These are phyloP conservation scores for Eueremaeus valkanovi DNA, from an alignment of 2,888 invertebrate genomes.

Conservation along the genomic window DNA sequence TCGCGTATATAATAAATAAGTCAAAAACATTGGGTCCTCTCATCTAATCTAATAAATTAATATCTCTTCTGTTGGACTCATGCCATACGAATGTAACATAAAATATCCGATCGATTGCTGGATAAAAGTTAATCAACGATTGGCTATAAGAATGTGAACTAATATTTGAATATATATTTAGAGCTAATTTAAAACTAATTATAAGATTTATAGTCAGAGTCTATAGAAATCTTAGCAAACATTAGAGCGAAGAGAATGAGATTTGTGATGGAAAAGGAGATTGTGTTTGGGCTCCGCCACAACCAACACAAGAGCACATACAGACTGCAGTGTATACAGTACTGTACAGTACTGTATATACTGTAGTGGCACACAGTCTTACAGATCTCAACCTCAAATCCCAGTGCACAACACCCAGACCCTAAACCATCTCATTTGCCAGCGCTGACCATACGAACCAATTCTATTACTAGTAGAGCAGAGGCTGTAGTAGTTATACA, in stretches of 20 bases:
- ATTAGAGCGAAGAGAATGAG: no score
- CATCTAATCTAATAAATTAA: no score
- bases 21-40: no score
- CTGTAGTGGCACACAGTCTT: not conserved
- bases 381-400: constrained; percentile 31
- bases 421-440: constrained; percentile 34
- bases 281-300: not conserved
- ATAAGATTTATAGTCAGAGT: not conserved
- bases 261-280: not conserved
- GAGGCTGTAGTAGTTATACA: constrained; percentile 4
- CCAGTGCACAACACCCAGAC: constrained; percentile 16
- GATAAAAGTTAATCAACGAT: no score
- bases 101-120: no score
- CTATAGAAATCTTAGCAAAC: not conserved
- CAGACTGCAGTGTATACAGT: no score
- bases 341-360: not conserved
- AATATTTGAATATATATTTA: no score
- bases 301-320: not conserved
- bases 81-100: no score
- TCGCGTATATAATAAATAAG: not conserved
- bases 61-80: no score
- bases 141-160: not conserved
- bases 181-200: not conserved
- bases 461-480: not conserved
- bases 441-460: constrained; percentile 11